Conservation (phyloP, 2,888 invertebrate species). For the Drosophila robusta region DNA sequence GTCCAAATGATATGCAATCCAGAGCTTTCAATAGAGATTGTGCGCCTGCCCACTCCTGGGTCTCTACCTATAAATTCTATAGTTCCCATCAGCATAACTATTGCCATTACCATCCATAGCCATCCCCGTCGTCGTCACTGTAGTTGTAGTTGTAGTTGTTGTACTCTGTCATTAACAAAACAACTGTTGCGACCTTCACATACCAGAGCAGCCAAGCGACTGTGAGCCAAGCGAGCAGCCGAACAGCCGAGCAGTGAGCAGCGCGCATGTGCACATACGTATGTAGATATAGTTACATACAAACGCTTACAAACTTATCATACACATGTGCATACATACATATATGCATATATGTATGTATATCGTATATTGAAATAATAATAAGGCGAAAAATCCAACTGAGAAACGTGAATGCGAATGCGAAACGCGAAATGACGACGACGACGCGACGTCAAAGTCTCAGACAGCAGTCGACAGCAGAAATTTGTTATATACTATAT, state of each 20-base stretch:
- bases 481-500: slow-evolving; percentile 69
- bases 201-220: slow-evolving; percentile 84
- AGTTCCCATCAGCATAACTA: slow-evolving; percentile 32
- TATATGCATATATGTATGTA: slow-evolving; percentile 15
- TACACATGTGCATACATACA: slow-evolving; percentile 1
- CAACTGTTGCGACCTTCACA: slow-evolving; percentile 85
- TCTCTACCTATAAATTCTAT: neutral
- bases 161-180: slow-evolving; percentile 84
- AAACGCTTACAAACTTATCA: slow-evolving; percentile 19
- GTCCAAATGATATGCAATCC: slow-evolving; percentile 21
- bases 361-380: slow-evolving; percentile 75
- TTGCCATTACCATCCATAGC: slow-evolving; percentile 39
- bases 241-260: slow-evolving; percentile 25
- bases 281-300: slow-evolving; percentile 22
- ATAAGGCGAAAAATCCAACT: slow-evolving; percentile 78
- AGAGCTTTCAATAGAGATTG: slow-evolving; percentile 22
- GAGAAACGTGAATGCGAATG: slow-evolving; percentile 77
- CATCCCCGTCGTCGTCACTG: slow-evolving; percentile 21
- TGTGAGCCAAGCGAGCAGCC: slow-evolving; percentile 65
- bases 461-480: slow-evolving; percentile 65
- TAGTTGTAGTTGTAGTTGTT: slow-evolving; percentile 54
- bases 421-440: slow-evolving; percentile 57
- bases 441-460: slow-evolving; percentile 68
- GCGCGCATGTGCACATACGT: slow-evolving; percentile 60
- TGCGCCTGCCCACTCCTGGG: slow-evolving; percentile 31